These are phyloP conservation scores for Phrixothrix hirtus DNA, from an alignment of 2,888 invertebrate genomes.

Conservation along the genomic window DNA sequence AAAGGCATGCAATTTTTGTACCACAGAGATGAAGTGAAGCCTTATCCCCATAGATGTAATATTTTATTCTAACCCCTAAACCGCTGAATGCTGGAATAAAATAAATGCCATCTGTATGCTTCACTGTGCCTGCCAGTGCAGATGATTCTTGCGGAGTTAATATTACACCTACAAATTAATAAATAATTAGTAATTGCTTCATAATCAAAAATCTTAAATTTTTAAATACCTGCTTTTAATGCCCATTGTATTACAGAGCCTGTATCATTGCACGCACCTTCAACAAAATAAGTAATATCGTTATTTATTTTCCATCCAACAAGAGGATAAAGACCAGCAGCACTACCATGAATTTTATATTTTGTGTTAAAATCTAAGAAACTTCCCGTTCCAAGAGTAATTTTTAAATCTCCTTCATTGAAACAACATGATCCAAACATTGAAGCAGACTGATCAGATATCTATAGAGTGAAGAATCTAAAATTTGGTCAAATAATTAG, in stretches of 20 bases:
- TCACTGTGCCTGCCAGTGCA: constrained; percentile 68
- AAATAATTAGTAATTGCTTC: neutral
- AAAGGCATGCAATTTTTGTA: constrained; percentile 21
- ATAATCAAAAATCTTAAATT: neutral
- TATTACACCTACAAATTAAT: constrained; percentile 63
- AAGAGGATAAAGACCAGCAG: constrained; percentile 86
- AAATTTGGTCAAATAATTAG: too few species aligned
- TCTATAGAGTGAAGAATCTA: constrained; percentile 58
- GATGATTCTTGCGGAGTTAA: constrained; percentile 68
- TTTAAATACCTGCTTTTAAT: constrained; percentile 63
- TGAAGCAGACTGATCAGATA: constrained; percentile 88
- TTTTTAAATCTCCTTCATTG: constrained; percentile 71
- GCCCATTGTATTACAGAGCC: constrained; percentile 89
- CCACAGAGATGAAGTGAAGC: constrained; percentile 18
- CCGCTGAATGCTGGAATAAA: constrained; percentile 92
- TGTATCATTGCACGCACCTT: constrained; percentile 87
- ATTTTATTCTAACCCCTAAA: constrained; percentile 66
- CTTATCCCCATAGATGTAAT: constrained; percentile 15
- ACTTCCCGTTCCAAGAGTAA: constrained; percentile 91
- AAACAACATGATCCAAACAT: constrained; percentile 87
- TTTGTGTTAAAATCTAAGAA: constrained; percentile 88
- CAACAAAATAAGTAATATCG: constrained; percentile 75
- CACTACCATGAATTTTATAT: constrained; percentile 72
- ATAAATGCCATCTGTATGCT: constrained; percentile 75
- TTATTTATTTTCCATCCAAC: constrained; percentile 79